Evolutionary conservation across 2,888 invertebrate species (phyloP).

Genomic region (Microctonus brassicae): DNA sequence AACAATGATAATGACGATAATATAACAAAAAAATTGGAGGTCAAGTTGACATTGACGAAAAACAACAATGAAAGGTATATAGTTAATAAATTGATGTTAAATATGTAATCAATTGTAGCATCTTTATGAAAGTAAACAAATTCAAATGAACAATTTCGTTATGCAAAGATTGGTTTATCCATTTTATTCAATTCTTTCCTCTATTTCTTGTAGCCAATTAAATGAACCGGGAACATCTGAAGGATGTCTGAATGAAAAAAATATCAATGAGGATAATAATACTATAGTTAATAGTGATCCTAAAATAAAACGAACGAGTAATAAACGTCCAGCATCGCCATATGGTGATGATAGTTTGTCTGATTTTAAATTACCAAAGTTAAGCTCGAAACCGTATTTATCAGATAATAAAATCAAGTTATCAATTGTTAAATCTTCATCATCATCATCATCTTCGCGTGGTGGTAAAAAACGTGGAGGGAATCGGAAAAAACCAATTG

Average conservation of each 20-base stretch:
- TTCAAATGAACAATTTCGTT: neutral
- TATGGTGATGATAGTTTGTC: constrained; percentile 56
- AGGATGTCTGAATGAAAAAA: neutral
- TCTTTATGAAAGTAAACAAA: no score
- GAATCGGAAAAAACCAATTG: constrained; percentile 33
- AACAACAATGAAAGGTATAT: neutral
- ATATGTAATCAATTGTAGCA: neutral
- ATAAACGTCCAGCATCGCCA: constrained; percentile 7
- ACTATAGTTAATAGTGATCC: neutral
- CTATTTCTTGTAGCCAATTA: neutral
- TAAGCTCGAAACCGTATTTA: neutral
- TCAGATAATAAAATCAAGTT: constrained; percentile 37
- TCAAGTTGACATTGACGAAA: neutral
- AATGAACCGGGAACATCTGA: neutral
- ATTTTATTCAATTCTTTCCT: neutral
- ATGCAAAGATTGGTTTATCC: no score
- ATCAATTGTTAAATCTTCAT: constrained; percentile 38
- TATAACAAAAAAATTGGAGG: constrained; percentile 20
- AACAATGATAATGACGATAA: constrained; percentile 11
- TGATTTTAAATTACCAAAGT: constrained; percentile 62
- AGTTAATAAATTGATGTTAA: neutral
- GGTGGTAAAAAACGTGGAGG: constrained; percentile 18
- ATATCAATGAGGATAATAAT: neutral
- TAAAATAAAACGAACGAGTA: neutral
- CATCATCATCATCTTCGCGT: constrained; percentile 40